Evolutionary conservation across 2,797 vertebrate genomes (phyloP), one percentile per base, ranked within the genome.

Genomic region (Dallia pectoralis): DNA sequence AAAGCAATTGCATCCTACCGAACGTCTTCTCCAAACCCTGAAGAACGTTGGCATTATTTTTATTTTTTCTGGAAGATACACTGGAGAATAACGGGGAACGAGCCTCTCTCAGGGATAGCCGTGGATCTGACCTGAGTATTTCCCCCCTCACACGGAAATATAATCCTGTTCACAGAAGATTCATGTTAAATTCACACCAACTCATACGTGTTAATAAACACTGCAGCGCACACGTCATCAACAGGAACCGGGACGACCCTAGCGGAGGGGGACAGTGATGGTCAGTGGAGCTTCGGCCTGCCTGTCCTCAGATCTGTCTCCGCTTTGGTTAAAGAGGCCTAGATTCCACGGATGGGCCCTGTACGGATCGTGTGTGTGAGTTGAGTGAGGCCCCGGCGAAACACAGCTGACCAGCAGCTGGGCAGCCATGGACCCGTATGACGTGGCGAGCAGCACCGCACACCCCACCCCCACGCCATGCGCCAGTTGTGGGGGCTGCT

Each of bases 381-480:
- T 90, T 91, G 89, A 93, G 85, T 75, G 82, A 90, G 87, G 89
- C 86, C 84, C 84, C 82, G 83, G 87, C 83, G 75, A n/a, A n/a
- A 74, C 84, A 90, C 81, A 82, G 77, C 88, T 89, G 85, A 88
- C 82, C 81, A 79, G 82, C 77, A 82, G 78, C 74, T 77, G 71
- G 74, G 86, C 87, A 85, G 86, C 84, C 79, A 94, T 94, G 93
- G 92, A 94, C 80, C 93, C 91, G 48, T 91, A 91, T 86, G 85
- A 87, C 67, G 90, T 85, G 87, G 82, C 84, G 71, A 90, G 80
- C 77, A 76, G 84, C 77, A 79, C 85, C 36, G 82, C 88, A 1
- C 79, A 89, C 87, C 89, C 91, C 77, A 79, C 89, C 87, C 89
- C 91, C 77, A 81, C 91, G 77, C 87, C 92, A 64, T 94, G 93